A percentile compares a stretch with the other conserved stretches of the same genome.
These are phyloP conservation scores for Periophthalmus magnuspinnatus DNA, from an alignment of 2,797 vertebrate species.

Conservation along the genomic window DNA sequence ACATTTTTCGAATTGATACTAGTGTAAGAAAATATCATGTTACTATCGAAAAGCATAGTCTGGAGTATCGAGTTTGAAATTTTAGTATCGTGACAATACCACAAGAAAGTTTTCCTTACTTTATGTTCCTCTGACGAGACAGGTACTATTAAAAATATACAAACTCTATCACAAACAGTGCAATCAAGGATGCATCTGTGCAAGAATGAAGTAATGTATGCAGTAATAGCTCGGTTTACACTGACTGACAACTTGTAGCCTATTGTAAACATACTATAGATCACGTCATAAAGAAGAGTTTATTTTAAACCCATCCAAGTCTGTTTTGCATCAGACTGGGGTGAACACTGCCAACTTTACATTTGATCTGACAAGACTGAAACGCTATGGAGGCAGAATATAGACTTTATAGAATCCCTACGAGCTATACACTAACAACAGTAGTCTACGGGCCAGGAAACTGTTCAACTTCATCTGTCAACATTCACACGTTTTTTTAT, in stretches of 20 bases:
- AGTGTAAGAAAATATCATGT: no score
- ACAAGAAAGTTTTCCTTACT: no score
- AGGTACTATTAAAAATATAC: no score
- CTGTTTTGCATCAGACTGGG: conserved; percentile 54
- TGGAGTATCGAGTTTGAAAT: no score
- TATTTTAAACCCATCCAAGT: conserved; percentile 35
- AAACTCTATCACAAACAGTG: not conserved
- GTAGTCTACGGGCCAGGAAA: not conserved
- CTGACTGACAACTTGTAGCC: conserved; percentile 2
- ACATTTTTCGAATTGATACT: no score
- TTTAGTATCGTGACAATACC: no score
- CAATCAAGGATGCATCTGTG: not conserved
- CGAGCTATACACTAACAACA: conserved; percentile 31
- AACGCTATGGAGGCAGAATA: conserved; percentile 31
- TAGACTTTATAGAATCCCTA: conserved; percentile 28
- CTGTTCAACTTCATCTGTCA: conserved; percentile 35
- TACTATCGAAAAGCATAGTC: no score
- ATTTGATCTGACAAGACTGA: conserved; percentile 51
- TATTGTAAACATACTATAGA: conserved; percentile 21
- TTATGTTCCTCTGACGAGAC: no score
- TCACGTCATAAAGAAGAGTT: conserved; percentile 43
- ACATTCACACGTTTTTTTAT: conserved; percentile 21
- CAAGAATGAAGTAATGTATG: not conserved
- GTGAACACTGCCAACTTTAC: conserved; percentile 40
- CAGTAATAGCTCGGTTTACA: not conserved